Evolutionary conservation across 2,797 vertebrate genomes (phyloP).

Genomic region (Sebastes minor): DNA sequence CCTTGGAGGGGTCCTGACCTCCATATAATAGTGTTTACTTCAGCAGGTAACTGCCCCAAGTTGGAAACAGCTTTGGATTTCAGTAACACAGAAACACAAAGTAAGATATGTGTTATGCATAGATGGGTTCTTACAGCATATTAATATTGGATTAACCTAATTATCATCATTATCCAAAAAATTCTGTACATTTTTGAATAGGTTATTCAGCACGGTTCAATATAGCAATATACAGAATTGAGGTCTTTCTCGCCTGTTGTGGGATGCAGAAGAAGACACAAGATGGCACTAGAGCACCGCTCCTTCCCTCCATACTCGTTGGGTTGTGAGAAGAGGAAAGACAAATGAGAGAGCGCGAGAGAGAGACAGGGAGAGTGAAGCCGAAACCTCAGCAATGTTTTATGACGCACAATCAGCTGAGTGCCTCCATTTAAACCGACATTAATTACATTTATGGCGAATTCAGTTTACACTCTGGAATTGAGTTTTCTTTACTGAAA

Average conservation of each 20-base stretch:
- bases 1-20: neutral
- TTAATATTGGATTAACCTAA: neutral
- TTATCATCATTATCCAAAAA: neutral
- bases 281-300: slow-evolving; percentile 45
- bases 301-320: neutral
- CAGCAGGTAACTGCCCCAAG: neutral
- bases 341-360: neutral
- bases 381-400: slow-evolving; percentile 51
- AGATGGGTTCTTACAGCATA: neutral
- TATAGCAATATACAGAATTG: neutral
- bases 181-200: neutral
- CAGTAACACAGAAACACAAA: neutral
- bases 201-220: neutral
- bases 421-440: slow-evolving; percentile 65
- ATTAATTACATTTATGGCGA: slow-evolving; percentile 71
- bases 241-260: neutral
- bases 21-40: neutral
- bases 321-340: neutral
- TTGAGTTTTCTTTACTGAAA: slow-evolving; percentile 64
- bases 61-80: neutral
- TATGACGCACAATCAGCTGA: slow-evolving; percentile 61
- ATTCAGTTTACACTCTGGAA: slow-evolving; percentile 61
- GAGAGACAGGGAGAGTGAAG: neutral
- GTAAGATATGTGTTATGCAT: neutral
- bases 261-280: slow-evolving; percentile 22